Conservation (phyloP, 2,797 vertebrate genomes). For the Morelia viridis region DNA sequence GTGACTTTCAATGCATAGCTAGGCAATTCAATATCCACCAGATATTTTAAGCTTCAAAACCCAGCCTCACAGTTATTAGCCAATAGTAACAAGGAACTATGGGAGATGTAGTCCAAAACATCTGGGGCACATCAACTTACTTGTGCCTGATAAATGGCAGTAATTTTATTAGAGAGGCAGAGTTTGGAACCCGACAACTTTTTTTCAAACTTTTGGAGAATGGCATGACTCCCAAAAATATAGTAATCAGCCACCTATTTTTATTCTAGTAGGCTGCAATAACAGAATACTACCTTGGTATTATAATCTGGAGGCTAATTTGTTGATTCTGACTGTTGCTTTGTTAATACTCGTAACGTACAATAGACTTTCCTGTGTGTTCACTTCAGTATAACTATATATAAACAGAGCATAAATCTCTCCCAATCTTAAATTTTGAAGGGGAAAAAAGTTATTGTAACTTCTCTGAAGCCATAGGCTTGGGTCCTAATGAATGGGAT, state of each 20-base stretch:
- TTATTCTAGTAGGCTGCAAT: background rate
- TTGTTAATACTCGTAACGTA: slow-evolving; percentile 5
- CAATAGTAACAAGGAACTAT: background rate
- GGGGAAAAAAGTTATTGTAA: background rate
- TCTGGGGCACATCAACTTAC: background rate
- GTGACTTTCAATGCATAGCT: background rate
- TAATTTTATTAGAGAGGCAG: background rate
- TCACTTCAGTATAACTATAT: background rate
- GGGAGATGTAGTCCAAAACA: background rate
- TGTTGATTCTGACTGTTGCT: background rate
- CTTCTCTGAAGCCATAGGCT: background rate
- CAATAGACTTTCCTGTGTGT: background rate
- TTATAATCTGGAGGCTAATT: background rate
- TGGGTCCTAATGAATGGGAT: background rate
- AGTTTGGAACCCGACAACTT: background rate
- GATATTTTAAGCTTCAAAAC: background rate
- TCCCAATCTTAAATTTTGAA: background rate
- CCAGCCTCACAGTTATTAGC: background rate
- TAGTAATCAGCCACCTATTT: background rate
- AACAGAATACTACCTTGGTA: background rate
- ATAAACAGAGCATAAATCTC: background rate
- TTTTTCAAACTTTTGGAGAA: background rate
- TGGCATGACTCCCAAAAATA: background rate
- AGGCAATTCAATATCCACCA: background rate
- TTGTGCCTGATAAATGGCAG: background rate